These are phyloP conservation scores for Tyto alba DNA, from an alignment of 2,113 vertebrate species.

Conservation along the genomic window DNA sequence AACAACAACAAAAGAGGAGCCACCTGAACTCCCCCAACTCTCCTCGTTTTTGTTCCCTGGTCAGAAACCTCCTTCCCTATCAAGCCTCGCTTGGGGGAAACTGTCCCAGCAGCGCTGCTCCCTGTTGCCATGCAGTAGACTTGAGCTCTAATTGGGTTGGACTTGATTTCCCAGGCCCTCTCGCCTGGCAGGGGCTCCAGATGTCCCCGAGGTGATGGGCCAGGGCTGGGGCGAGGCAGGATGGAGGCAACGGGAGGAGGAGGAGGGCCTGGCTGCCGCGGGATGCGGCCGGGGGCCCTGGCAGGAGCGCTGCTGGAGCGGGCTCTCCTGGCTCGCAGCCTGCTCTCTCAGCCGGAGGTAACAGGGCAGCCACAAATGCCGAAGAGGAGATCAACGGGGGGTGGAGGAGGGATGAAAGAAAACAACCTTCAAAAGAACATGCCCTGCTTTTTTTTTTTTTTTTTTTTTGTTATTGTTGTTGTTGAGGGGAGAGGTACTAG, in stretches of 20 bases:
- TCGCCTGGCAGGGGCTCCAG: neutral
- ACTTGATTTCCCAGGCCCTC: neutral
- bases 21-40: neutral
- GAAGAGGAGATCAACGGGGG: neutral
- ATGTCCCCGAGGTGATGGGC: neutral
- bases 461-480: no score
- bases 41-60: neutral
- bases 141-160: neutral
- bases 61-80: neutral
- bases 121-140: neutral
- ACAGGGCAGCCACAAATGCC: neutral
- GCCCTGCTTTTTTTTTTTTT: neutral
- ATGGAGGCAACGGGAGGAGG: neutral
- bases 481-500: neutral
- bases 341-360: neutral
- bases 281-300: neutral
- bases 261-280: neutral
- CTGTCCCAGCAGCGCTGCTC: accelerated
- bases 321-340: neutral
- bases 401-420: neutral
- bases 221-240: neutral
- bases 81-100: accelerated
- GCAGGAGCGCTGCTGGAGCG: neutral
- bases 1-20: neutral
- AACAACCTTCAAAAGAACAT: constrained; percentile 1